Base-by-base conservation (phyloP, 2,113 vertebrate genomes). In the Montifringilla adamsi region DNA sequence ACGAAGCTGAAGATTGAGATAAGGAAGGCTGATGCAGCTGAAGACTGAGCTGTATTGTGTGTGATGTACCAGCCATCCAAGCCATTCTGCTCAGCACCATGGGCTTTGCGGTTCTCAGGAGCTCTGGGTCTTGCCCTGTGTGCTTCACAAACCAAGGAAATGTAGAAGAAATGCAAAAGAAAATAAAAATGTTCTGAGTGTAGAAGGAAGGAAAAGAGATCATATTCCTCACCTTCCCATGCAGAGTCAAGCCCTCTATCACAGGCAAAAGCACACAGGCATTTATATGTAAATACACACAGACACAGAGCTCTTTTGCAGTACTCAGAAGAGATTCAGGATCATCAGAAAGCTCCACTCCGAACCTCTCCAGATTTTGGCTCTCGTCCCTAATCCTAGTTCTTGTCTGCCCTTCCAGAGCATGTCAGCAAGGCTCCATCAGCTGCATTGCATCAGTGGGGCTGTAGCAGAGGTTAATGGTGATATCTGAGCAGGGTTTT, bases 401-500 rank as follows among this genome's bases (percentile, higher is more conserved):
- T 90, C 50, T 63, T 63, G 41, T 16, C 64, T 81, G 27, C 28
- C 49, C 41, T 70, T 95, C 47, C 78, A 60, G 67, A 91, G 21
- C 15, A 3, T 24, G 22, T 66, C 5, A 2, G 26, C n/a, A 73
- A 69, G 47, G 58, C 22, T 91, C 50, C 33, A 26, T 72, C 53
- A 76, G 53, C 43, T 87, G 59, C 43, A 15, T 24, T 52, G 21
- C 58, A 13, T 76, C 11, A 5, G 0, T 16, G 12, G 35, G 41
- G 35, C 22, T 21, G 50, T n/a, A 59, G 35, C n/a, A 67, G n/a
- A 75, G 49, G 49, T 73, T 77, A 82, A 93, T 22, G 63, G 55
- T 47, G 53, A 86, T 11, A 76, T 58, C 52, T 89, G 68, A 78
- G 79, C 95, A 96, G 72, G 13, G 26, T 62, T 90, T 95, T 93